A percentile compares a stretch with the other conserved stretches of the same genome.
These are phyloP conservation scores for Zosterops japonicus DNA, from an alignment of 2,113 vertebrate genomes.

Conservation along the genomic window DNA sequence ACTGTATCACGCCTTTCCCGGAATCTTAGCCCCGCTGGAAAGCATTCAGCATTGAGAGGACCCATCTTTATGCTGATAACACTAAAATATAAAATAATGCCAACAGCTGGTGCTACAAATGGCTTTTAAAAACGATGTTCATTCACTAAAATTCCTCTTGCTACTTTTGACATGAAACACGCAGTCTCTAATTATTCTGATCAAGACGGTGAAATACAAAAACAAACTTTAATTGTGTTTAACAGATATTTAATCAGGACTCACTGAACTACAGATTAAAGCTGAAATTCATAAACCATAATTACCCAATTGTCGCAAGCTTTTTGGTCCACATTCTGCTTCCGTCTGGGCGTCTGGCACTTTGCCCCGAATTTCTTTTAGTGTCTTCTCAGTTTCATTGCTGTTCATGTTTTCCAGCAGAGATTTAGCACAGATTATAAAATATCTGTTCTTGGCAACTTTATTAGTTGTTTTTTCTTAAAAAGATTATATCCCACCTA, in stretches of 20 bases:
- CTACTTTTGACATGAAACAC: slow-evolving; percentile 87
- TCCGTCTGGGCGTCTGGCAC: slow-evolving; percentile 85
- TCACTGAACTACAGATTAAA: slow-evolving; percentile 89
- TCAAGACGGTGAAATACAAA: slow-evolving; percentile 89
- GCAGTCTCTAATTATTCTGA: slow-evolving; percentile 89
- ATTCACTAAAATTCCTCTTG: slow-evolving; percentile 86
- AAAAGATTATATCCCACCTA: slow-evolving; percentile 67
- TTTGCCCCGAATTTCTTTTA: slow-evolving; percentile 86
- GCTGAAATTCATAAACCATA: slow-evolving; percentile 91
- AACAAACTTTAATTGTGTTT: slow-evolving; percentile 91
- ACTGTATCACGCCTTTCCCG: slow-evolving; percentile 7
- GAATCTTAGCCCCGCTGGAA: slow-evolving; percentile 76
- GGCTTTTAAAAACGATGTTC: slow-evolving; percentile 88
- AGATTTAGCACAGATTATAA: slow-evolving; percentile 85
- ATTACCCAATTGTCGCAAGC: slow-evolving; percentile 88
- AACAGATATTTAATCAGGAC: slow-evolving; percentile 90
- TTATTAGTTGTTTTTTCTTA: slow-evolving; percentile 73
- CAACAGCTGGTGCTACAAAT: slow-evolving; percentile 88
- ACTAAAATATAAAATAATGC: slow-evolving; percentile 87
- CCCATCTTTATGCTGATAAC: slow-evolving; percentile 83
- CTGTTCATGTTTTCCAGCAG: slow-evolving; percentile 86
- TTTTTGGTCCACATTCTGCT: slow-evolving; percentile 86
- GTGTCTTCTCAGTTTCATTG: slow-evolving; percentile 85
- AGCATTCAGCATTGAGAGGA: slow-evolving; percentile 77
- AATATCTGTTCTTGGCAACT: slow-evolving; percentile 84